phyloP scores from a whole-genome alignment of 2,888 invertebrate species.

The Ptychoptera contaminata region DNA sequence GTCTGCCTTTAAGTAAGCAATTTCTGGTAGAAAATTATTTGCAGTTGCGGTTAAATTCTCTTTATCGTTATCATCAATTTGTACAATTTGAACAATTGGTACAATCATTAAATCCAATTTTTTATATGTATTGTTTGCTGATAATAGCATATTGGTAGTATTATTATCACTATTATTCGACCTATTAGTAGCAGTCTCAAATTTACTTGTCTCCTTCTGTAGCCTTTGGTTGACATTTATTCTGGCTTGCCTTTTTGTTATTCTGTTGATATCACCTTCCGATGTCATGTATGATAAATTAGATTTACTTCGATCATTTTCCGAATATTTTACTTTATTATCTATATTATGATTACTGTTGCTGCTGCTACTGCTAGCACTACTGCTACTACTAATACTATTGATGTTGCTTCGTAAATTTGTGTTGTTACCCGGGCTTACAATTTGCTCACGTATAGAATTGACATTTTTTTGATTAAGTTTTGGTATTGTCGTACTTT shows the following conservation, averaged over 20 bases:
- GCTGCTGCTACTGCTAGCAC: background rate
- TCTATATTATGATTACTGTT: conserved; percentile 4
- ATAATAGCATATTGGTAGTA: background rate
- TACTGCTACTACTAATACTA: background rate
- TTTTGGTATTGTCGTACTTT: conserved; percentile 5
- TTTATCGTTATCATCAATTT: conserved; percentile 29
- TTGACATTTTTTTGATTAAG: conserved; percentile 3
- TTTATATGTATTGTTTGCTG: conserved; percentile 10
- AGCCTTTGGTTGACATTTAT: background rate
- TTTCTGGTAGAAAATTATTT: background rate
- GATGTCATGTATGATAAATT: conserved; percentile 13
- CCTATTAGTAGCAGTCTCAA: background rate
- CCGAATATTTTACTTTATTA: conserved; percentile 4
- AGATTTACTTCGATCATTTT: conserved; percentile 10
- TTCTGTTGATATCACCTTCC: conserved; percentile 7
- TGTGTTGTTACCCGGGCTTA: background rate
- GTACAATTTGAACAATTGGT: conserved; percentile 15
- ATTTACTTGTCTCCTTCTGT: background rate
- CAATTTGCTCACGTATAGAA: background rate
- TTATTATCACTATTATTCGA: background rate
- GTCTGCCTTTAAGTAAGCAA: conserved; percentile 5
- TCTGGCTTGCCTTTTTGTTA: conserved; percentile 10
- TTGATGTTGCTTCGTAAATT: background rate
- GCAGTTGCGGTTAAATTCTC: conserved; percentile 17
- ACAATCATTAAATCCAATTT: conserved; percentile 8